Evolutionary conservation across 1,140 invertebrate genomes (phyloP), one percentile per base, ranked within the genome.

Genomic region (Formica exsecta): DNA sequence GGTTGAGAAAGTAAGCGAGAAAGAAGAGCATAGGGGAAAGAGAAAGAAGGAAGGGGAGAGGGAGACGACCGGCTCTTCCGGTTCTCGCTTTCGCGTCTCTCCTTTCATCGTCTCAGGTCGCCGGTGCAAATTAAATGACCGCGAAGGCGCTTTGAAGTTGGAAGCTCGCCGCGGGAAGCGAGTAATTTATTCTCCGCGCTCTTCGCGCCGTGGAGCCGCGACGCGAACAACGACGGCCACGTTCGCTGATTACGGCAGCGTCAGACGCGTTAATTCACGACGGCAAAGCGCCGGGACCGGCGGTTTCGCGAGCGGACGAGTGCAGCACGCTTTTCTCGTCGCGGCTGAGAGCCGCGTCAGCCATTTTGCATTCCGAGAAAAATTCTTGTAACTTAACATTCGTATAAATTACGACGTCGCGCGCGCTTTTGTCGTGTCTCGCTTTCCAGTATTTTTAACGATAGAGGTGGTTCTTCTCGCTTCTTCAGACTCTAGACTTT

Each of bases 211-310:
- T 13, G 54, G 48, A 7, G 41, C 32, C n/a, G 44, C 25, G 36
- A 59, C 74, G 61, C 32, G 88, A 85, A 68, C 87, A 83, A 77
- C 76, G 44, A n/a, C 25, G 41, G 32, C 29, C 70, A 44, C 73
- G 87, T 89, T 86, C 88, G 80, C 86, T 86, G 87, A 89, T 89
- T 90, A 84, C n/a, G 65, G 29, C 86, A 19, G 84, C 88, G 75
- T 66, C 41, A 79, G 79, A 76, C 86, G 73, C 76, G 89, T 85
- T 90, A 89, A 89, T 89, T 89, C 89, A 32, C 19, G 57, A n/a
- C 57, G 54, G 38, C 71, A 74, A 74, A 74, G 71, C 41, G 36
- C 22, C 48, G 32, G 32, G 3, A 32, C 32, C 32, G 29, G 70
- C 36, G 48, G 59, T 87, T 80, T 64, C 54, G 62, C 38, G 36